These are phyloP conservation scores for Colius striatus DNA, from an alignment of 2,113 vertebrate species.

Conservation along the genomic window DNA sequence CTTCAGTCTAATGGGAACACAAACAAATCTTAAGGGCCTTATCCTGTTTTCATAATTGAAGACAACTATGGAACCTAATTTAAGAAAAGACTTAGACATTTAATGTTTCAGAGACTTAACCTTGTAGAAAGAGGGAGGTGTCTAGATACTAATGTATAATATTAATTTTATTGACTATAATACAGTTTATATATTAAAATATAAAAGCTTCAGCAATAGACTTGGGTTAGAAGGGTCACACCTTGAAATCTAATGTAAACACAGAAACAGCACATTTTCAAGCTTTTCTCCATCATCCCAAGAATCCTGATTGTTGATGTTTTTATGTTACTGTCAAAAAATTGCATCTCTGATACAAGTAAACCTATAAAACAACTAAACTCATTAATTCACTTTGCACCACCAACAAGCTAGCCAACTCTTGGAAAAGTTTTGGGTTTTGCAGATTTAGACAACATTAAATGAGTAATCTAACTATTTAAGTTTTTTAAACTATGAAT, in stretches of 20 bases:
- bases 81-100: background rate
- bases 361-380: background rate
- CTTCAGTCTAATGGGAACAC: background rate
- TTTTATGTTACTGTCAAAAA: background rate
- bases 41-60: background rate
- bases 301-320: background rate
- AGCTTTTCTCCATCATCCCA: background rate
- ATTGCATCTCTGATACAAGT: rapidly evolving
- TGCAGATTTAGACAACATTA: background rate
- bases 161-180: background rate
- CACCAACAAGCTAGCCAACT: background rate
- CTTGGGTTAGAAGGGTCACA: background rate
- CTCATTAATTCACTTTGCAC: background rate
- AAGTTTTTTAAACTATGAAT: background rate
- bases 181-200: background rate
- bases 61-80: background rate
- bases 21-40: background rate
- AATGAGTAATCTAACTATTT: background rate
- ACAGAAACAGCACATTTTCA: background rate
- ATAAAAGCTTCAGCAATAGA: background rate
- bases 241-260: background rate
- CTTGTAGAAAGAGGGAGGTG: background rate
- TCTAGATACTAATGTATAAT: background rate
- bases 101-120: background rate
- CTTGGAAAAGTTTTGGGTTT: background rate